Evolutionary conservation across 2,113 vertebrate species (phyloP).

Genomic region (Carettochelys insculpta): DNA sequence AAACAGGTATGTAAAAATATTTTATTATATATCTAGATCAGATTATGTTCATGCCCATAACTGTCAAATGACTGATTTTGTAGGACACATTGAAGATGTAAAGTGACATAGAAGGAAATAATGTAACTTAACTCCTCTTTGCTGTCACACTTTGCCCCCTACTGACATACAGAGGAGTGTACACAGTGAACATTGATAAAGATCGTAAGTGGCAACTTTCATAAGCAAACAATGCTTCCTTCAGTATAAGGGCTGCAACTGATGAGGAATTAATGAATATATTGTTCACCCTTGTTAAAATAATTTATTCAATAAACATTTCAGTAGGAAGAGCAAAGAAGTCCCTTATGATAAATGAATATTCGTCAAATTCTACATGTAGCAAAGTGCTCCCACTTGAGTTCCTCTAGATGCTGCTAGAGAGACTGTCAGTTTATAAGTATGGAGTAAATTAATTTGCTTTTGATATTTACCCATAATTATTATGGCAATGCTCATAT

Average conservation of each 20-base stretch:
- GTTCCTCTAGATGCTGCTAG: neutral
- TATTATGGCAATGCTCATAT: neutral
- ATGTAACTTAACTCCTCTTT: neutral
- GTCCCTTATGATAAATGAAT: fast-evolving
- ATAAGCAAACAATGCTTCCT: neutral
- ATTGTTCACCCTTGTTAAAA: neutral
- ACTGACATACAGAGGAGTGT: neutral
- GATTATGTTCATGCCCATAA: neutral
- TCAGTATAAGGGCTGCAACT: neutral
- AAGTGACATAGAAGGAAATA: neutral
- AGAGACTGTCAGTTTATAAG: neutral
- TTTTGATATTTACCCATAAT: neutral
- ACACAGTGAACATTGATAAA: neutral
- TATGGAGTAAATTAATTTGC: neutral
- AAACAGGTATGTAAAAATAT: neutral
- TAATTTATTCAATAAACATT: neutral
- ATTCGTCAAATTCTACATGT: neutral
- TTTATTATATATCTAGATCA: neutral
- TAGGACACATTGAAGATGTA: neutral
- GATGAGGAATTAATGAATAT: neutral
- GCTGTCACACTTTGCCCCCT: neutral
- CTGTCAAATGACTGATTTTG: neutral
- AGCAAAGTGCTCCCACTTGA: fast-evolving
- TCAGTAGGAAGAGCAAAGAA: neutral
- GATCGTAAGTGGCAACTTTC: neutral